Evolutionary conservation across 2,888 invertebrate genomes (phyloP).

Genomic region (Stegana nigrithorax): DNA sequence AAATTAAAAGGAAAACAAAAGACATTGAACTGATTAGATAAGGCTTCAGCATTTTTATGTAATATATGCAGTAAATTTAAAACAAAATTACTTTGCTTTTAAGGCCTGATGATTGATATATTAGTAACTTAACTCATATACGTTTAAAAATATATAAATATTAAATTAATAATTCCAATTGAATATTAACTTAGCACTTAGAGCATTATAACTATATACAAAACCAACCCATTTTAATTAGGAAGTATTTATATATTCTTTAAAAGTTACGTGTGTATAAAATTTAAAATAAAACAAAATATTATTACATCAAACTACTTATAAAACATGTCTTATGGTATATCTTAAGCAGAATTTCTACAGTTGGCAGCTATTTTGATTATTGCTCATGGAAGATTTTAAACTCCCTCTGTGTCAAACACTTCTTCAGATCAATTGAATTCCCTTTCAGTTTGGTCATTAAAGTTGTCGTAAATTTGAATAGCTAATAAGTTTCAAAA

Average conservation of each 20-base stretch:
- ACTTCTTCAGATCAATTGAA: no score
- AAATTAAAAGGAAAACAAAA: not conserved
- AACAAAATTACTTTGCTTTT: slow-evolving; percentile 1
- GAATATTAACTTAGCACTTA: not conserved
- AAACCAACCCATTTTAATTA: slow-evolving; percentile 8
- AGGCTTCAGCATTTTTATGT: slow-evolving; percentile 45
- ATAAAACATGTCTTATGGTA: no score
- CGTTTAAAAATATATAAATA: no score
- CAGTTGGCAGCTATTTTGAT: not conserved
- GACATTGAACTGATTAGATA: slow-evolving; percentile 57
- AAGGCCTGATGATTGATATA: slow-evolving; percentile 9
- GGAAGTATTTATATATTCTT: slow-evolving; percentile 11
- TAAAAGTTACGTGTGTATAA: not conserved
- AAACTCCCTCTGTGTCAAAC: no score
- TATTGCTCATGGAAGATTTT: no score
- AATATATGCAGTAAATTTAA: slow-evolving; percentile 3
- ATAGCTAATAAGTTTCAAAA: no score
- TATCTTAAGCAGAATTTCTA: no score
- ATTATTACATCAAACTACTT: not conserved
- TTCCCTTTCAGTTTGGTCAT: no score
- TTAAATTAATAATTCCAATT: slow-evolving; percentile 1
- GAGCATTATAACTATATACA: not conserved
- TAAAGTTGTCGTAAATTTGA: no score
- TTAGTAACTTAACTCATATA: no score
- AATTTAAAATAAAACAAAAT: not conserved